A percentile compares a stretch with the other conserved stretches of the same genome.
Evolutionary conservation across 2,888 invertebrate species (phyloP).

Genomic region (Parasteatoda lunata): DNA sequence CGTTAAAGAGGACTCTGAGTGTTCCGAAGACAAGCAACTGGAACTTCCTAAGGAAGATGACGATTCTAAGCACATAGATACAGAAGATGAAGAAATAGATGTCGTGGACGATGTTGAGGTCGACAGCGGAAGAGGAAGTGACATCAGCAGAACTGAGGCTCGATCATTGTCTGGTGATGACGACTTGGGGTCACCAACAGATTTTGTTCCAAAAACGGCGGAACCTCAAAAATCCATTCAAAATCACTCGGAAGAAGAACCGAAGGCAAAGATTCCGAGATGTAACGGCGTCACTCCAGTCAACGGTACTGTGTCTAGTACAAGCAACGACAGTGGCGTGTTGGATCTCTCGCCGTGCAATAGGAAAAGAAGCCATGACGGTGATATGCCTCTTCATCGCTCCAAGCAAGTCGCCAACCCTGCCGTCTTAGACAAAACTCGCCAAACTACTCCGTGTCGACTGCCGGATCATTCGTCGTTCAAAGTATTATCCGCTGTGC

Average conservation of each 20-base stretch:
- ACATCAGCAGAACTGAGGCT: conserved; percentile 60
- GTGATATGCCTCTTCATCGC: conserved; percentile 28
- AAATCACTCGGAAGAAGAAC: conserved; percentile 18
- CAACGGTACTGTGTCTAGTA: neutral
- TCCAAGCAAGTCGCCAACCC: conserved; percentile 65
- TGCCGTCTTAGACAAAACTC: conserved; percentile 61
- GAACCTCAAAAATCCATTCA: conserved; percentile 19
- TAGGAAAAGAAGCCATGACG: conserved; percentile 51
- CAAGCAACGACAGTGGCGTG: conserved; percentile 50
- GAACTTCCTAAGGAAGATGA: neutral
- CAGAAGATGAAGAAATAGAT: conserved; percentile 60
- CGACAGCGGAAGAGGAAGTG: conserved; percentile 66
- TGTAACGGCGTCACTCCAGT: conserved; percentile 25
- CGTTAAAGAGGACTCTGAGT: conserved; percentile 44
- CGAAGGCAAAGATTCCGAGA: conserved; percentile 14
- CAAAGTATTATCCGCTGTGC: conserved; percentile 47
- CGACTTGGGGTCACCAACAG: conserved; percentile 63
- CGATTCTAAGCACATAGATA: neutral
- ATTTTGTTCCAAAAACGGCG: conserved; percentile 44
- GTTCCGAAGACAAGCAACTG: conserved; percentile 22
- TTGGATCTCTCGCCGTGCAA: conserved; percentile 65
- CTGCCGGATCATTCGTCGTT: conserved; percentile 50
- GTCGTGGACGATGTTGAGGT: conserved; percentile 58
- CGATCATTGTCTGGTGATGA: conserved; percentile 62
- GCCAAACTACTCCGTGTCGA: conserved; percentile 56